Evolutionary conservation across 2,113 vertebrate species (phyloP), one percentile per base, ranked within the genome.

Genomic region (Nothocercus julius): DNA sequence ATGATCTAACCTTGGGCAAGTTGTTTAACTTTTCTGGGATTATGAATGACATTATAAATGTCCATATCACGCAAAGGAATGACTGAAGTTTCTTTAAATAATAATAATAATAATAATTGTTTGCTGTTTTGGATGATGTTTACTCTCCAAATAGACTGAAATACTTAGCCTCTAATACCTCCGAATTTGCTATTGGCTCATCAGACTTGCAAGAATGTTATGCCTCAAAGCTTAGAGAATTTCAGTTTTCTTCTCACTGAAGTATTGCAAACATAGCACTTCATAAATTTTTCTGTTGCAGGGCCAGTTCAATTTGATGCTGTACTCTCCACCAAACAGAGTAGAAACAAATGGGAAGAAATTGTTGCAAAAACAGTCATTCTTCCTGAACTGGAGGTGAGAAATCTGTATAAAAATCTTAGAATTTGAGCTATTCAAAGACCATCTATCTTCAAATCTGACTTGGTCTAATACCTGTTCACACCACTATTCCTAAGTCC

Each of bases 341-440:
- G 32, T 5, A 98, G 99, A 96, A 99, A 99, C 84, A 80, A n/a
- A 19, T 99, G 99, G 99, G 99, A 99, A 93, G 77, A 90, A 32
- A 70, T 93, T 44, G 74, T 98, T 82, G 96, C 97, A 91, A 66
- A 86, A 14, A 68, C 58, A 10, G 32, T 99, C 85, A 97, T 99
- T 89, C 54, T 95, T 49, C 97, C 97, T 72, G 97, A 98, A 49
- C 44, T 99, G 18, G 73, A 98, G 98, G 99, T 99, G 85, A 83
- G 94, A n/a, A 61, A 27, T 44, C 38, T 72, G 20, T 63, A 7
- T 38, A 28, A 34, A 34, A 82, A 62, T 5, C 11, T 42, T 38
- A 75, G 34, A 4, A 75, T 38, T 1, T 61, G 47, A 59, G 62
- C 53, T 70, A 63, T 59, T 89, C 22, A 36, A 42, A 82, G 36